Evolutionary conservation across 2,113 vertebrate genomes (phyloP), one percentile per base, ranked within the genome.

Genomic region (Tinamus guttatus): DNA sequence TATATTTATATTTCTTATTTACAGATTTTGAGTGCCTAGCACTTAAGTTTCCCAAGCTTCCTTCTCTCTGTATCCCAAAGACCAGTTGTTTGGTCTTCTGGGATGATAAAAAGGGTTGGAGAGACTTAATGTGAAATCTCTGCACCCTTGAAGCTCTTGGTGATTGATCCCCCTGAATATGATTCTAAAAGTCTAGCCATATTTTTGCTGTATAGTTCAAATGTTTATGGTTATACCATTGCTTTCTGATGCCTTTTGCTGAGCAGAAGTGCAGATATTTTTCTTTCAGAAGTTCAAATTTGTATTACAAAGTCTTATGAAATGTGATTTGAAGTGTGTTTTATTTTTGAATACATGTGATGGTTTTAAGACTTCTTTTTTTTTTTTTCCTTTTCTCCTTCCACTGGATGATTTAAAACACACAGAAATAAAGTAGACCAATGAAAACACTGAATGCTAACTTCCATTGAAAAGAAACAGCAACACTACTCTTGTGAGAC

Each of bases 91-190:
- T 89, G 94, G 36, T 89, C 64, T 96, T 91, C 88, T 91, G 78
- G 91, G 87, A 93, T 93, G 81, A 71, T 67, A 75, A 64, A 65
- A 92, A 83, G 87, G 49, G 71, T 93, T 89, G 87, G 90, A 97
- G 85, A 97, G 80, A 63, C 84, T 87, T 97, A 95, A 93, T 13
- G 78, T 85, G 80, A 94, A 93, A 91, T 90, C 92, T 95, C 91
- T 95, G 81, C 90, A 83, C 87, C 8, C 45, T 34, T 49, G 87
- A 96, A 94, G 56, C 81, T 94, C 54, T 95, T 76, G 76, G 75
- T 82, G 27, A 51, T 73, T 81, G 82, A 81, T 94, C 76, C 90
- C 27, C 82, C 90, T 20, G 64, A 85, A 41, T 49, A 43, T 7
- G 2, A 67, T 54, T 56, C 82, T 81, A 21, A 43, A 78, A 78